Conservation (phyloP, 2,888 invertebrate species). For the Antheraea assamensis region DNA sequence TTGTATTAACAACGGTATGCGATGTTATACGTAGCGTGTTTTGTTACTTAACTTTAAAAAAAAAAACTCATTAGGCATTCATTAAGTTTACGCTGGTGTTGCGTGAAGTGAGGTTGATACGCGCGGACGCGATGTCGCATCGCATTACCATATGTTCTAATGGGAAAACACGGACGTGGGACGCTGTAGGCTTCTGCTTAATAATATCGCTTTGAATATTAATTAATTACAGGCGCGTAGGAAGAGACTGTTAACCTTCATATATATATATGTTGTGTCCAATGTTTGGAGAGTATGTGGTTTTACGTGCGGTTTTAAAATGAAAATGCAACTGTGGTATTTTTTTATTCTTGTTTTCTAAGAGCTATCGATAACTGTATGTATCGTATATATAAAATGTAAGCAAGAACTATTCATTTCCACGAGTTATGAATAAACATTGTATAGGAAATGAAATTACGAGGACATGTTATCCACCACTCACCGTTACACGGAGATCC, state of each 20-base stretch:
- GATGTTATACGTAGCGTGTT: neutral
- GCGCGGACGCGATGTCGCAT: slow-evolving; percentile 22
- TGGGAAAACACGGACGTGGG: slow-evolving; percentile 35
- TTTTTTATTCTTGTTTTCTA: neutral
- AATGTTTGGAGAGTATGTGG: neutral
- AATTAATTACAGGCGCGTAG: slow-evolving; percentile 30
- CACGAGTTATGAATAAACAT: too few relatives aligned
- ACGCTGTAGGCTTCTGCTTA: slow-evolving; percentile 40
- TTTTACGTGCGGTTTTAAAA: neutral
- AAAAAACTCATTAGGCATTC: slow-evolving; percentile 11
- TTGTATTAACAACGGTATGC: neutral
- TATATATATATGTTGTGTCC: slow-evolving; percentile 2
- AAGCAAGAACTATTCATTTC: too few relatives aligned
- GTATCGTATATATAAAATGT: neutral
- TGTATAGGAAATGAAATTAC: too few relatives aligned
- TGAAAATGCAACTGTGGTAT: neutral
- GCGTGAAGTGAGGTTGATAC: slow-evolving; percentile 26
- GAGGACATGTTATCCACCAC: too few relatives aligned
- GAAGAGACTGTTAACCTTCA: neutral
- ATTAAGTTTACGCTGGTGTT: slow-evolving; percentile 27
- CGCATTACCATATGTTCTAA: slow-evolving; percentile 44
- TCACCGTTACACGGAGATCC: too few relatives aligned
- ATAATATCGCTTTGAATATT: slow-evolving; percentile 44
- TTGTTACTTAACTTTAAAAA: neutral
- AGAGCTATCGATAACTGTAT: neutral